These are phyloP conservation scores for Tribolium castaneum DNA, from an alignment of 1,140 invertebrate genomes.

Conservation along the genomic window DNA sequence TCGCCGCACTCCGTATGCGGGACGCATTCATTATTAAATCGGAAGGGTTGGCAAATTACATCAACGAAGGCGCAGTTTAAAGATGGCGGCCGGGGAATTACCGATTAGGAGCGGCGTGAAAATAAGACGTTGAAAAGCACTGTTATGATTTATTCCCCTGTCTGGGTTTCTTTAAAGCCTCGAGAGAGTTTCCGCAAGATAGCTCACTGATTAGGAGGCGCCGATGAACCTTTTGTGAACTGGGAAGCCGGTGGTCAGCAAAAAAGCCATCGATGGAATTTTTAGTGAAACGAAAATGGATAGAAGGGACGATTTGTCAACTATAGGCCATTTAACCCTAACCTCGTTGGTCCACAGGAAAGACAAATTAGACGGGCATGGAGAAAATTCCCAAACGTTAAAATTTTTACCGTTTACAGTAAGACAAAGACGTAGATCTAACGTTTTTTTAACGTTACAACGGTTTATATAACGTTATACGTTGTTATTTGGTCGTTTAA, in stretches of 20 bases:
- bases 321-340: slow-evolving; percentile 10
- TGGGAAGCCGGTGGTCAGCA: slow-evolving; percentile 9
- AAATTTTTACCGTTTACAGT: no score
- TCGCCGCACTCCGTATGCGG: neutral
- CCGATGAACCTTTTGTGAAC: slow-evolving; percentile 20
- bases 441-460: no score
- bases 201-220: slow-evolving; percentile 20
- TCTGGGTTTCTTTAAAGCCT: neutral
- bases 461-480: no score
- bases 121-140: neutral
- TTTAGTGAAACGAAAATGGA: slow-evolving; percentile 20
- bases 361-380: slow-evolving; percentile 9
- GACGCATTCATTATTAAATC: slow-evolving; percentile 13
- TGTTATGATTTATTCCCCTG: neutral
- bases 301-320: neutral
- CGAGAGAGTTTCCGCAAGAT: slow-evolving; percentile 12
- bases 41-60: neutral
- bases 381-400: no score
- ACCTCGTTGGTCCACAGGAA: neutral
- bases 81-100: neutral
- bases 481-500: no score
- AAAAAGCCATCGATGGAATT: slow-evolving; percentile 15
- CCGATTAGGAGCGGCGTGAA: neutral
- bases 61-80: neutral
- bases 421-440: no score